Conservation (phyloP, 2,888 invertebrate genomes). For the Melieria crassipennis region DNA sequence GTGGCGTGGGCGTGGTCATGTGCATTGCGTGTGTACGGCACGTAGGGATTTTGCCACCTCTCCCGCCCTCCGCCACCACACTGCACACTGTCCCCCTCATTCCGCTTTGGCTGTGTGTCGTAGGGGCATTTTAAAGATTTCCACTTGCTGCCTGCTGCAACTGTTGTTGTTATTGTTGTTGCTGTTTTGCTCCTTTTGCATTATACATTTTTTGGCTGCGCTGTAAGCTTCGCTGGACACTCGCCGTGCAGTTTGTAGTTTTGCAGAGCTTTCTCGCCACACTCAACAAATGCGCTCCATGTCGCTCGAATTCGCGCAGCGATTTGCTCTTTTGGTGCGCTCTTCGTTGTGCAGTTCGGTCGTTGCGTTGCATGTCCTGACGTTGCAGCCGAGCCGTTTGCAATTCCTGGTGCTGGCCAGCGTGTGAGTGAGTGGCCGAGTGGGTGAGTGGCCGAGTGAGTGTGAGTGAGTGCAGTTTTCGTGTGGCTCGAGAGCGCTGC, state of each 20-base stretch:
- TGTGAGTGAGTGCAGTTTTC: slow-evolving; percentile 33
- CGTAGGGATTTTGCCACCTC: slow-evolving; percentile 35
- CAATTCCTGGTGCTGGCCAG: not conserved
- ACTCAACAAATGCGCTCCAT: not conserved
- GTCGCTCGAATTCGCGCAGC: slow-evolving; percentile 14
- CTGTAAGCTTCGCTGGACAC: not conserved
- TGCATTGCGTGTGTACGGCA: slow-evolving; percentile 38
- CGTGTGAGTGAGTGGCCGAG: slow-evolving; percentile 10
- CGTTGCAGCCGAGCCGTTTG: slow-evolving; percentile 2
- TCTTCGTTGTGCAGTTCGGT: not conserved
- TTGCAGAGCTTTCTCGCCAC: no score
- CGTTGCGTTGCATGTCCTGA: slow-evolving; percentile 14
- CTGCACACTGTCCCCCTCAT: not conserved
- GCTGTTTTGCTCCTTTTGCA: not conserved
- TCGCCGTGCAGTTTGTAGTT: not conserved
- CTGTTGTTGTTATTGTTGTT: not conserved
- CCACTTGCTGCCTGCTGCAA: not conserved
- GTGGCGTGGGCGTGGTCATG: slow-evolving; percentile 32
- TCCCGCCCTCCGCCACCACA: not conserved
- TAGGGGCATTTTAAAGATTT: slow-evolving; percentile 25
- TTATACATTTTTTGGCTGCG: not conserved
- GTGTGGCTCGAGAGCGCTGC: not conserved
- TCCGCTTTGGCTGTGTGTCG: not conserved
- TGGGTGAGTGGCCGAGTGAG: not conserved
- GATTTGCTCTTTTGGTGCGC: not conserved